Conservation (phyloP, 1,140 invertebrate genomes). For the Drosophila burlai region DNA sequence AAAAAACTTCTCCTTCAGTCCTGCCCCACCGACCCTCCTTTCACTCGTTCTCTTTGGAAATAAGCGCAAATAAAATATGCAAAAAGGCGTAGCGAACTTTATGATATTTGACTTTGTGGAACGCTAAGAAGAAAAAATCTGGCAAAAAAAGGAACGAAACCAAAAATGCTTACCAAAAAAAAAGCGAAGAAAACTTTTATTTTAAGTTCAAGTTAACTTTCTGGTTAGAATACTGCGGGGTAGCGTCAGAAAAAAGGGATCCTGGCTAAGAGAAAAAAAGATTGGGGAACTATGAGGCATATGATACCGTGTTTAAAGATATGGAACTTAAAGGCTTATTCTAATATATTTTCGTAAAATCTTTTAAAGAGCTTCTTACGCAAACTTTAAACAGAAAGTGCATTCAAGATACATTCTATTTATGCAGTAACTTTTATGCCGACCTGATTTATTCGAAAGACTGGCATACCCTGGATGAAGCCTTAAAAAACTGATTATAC, state of each 20-base stretch:
- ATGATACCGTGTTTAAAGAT: conserved; percentile 2
- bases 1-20: conserved; percentile 39
- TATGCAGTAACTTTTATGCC: neutral
- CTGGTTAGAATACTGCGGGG: conserved; percentile 67
- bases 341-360: neutral
- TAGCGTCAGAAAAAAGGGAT: conserved; percentile 14
- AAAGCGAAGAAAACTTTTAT: conserved; percentile 73
- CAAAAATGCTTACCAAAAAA: conserved; percentile 38
- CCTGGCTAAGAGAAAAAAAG: conserved; percentile 1
- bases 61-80: conserved; percentile 83
- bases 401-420: neutral
- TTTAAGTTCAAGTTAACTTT: conserved; percentile 83
- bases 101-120: conserved; percentile 82
- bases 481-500: conserved; percentile 34
- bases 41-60: conserved; percentile 48
- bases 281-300: neutral
- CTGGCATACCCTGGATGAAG: neutral
- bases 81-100: conserved; percentile 83
- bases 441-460: neutral
- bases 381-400: neutral
- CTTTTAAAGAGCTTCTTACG: neutral
- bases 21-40: neutral
- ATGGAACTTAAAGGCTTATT: neutral
- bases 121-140: conserved; percentile 61
- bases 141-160: conserved; percentile 30